Evolutionary conservation across 2,797 vertebrate species (phyloP), one percentile per base, ranked within the genome.

Genomic region (Gouania willdenowi): DNA sequence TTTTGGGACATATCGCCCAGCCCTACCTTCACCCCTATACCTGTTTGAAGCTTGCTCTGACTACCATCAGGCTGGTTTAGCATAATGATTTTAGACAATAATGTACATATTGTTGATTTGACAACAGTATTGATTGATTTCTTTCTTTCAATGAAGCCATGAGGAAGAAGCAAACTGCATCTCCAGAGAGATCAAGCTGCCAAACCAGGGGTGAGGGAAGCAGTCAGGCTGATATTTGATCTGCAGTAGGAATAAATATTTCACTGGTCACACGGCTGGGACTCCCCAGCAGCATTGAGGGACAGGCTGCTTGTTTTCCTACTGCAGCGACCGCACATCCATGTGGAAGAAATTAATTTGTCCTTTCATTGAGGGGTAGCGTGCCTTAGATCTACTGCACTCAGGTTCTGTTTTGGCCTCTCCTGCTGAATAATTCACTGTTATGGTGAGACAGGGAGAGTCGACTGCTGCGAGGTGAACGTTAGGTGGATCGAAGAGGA

Each of bases 221-320:
- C 40, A 22, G 54, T 61, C 26, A 24, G 39, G 23, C 26, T 75
- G 80, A 78, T 45, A 82, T 66, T 62, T 73, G 82, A 84, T 78
- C 73, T 52, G 77, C 50, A 42, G 47, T 53, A 26, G 47, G 59
- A 56, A 85, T 84, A 33, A 85, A 86, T 86, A 76, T 87, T 87
- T 86, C 82, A 85, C 77, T 51, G 49, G 42, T 67, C 71, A 48
- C 53, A 34, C 31, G 67, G 32, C 51, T 37, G 28, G 41, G 57
- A 45, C 47, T 13, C 57, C 35, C 15, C 59, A 40, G 13, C 53
- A 33, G 11, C 49, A 21, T 22, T 28, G 20, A 13, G 12, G 26
- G 16, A n/a, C 21, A 26, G 31, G 53, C 18, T 53, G 28, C 27
- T 6, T 24, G 8, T 37, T 5, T 39, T 11, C 5, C 3, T 23